Percentiles rank a stretch among this genome's conserved stretches.
These are phyloP conservation scores for Enteromius trimaculatus DNA, from an alignment of 2,797 vertebrate genomes.

Conservation along the genomic window DNA sequence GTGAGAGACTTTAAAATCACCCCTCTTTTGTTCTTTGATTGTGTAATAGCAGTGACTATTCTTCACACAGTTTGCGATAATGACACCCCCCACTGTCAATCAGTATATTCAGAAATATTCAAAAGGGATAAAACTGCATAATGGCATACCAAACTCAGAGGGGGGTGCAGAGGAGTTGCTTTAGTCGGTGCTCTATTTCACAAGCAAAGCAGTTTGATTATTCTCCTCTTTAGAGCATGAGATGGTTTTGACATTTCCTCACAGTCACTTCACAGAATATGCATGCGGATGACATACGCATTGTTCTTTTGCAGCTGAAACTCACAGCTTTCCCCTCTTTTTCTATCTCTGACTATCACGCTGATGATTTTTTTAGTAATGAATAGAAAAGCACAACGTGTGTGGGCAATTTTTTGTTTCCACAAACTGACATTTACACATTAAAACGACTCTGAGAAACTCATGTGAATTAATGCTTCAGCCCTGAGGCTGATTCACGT, in stretches of 20 bases:
- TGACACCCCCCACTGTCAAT: slow-evolving; percentile 62
- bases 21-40: slow-evolving; percentile 63
- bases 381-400: slow-evolving; percentile 35
- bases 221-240: slow-evolving; percentile 48
- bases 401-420: slow-evolving; percentile 39
- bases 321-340: background rate
- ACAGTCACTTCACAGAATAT: slow-evolving; percentile 43
- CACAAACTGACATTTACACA: slow-evolving; percentile 29
- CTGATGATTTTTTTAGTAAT: slow-evolving; percentile 29
- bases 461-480: slow-evolving; percentile 41
- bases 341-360: background rate
- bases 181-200: slow-evolving; percentile 52
- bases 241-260: slow-evolving; percentile 57
- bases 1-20: slow-evolving; percentile 63
- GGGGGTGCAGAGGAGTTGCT: slow-evolving; percentile 45
- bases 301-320: slow-evolving; percentile 34
- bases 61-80: slow-evolving; percentile 55
- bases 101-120: slow-evolving; percentile 65
- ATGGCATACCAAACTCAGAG: slow-evolving; percentile 49
- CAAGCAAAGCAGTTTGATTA: slow-evolving; percentile 62
- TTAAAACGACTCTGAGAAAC: slow-evolving; percentile 41
- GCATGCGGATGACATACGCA: slow-evolving; percentile 19
- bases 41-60: slow-evolving; percentile 60
- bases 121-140: slow-evolving; percentile 59
- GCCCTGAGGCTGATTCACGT: slow-evolving; percentile 45